Percentiles rank a stretch among this genome's conserved stretches.
These are phyloP conservation scores for Orius insidiosus DNA, from an alignment of 1,140 invertebrate species.

Conservation along the genomic window DNA sequence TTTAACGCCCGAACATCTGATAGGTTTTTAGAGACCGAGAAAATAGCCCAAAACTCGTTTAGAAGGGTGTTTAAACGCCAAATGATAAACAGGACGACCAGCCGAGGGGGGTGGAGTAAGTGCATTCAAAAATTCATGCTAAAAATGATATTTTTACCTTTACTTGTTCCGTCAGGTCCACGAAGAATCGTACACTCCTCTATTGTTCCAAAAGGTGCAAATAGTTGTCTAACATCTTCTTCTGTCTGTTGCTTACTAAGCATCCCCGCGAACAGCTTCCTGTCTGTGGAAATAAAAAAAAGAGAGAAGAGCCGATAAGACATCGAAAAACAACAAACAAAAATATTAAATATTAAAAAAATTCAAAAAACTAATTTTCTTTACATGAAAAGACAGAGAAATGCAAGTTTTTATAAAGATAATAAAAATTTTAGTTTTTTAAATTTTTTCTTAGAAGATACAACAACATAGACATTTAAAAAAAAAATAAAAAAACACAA, in stretches of 20 bases:
- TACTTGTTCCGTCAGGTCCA: slow-evolving; percentile 89
- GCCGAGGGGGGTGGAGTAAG: background rate
- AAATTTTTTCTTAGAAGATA: background rate
- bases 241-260: slow-evolving; percentile 98
- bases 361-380: background rate
- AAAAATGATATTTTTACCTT: slow-evolving; percentile 46
- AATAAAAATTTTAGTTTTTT: background rate
- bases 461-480: slow-evolving; percentile 2
- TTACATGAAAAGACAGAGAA: background rate
- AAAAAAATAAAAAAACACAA: too few species aligned
- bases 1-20: too few species aligned
- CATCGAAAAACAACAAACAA: background rate
- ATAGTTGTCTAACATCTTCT: slow-evolving; percentile 93
- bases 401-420: background rate
- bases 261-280: slow-evolving; percentile 99
- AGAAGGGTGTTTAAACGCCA: too few species aligned
- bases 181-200: slow-evolving; percentile 97
- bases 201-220: slow-evolving; percentile 90
- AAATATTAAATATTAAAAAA: background rate
- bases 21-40: too few species aligned
- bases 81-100: background rate
- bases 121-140: too few species aligned
- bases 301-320: background rate
- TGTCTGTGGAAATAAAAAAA: slow-evolving; percentile 40
- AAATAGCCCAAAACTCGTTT: too few species aligned